Base-by-base conservation (phyloP, 2,113 vertebrate species). In the Ammodytes marinus region DNA sequence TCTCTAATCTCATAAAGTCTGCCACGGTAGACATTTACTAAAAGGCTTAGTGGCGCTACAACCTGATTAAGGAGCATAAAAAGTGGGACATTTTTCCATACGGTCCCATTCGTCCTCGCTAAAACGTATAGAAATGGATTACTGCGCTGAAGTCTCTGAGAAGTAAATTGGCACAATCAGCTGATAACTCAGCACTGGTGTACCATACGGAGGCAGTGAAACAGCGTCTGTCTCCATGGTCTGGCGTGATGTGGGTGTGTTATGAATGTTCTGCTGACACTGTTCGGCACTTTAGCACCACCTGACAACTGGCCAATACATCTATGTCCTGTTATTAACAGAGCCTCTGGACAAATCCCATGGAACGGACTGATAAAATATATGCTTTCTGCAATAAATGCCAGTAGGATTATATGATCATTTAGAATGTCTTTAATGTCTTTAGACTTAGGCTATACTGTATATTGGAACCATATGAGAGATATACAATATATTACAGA, bases 1-100 rank as follows among this genome's bases (percentile, higher is more conserved):
- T 45, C 27, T 19, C 3, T 69, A 43, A 53, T 60, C 14, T 15
- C 39, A 2, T 42, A 49, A 14, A 68, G 14, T 8, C 46, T 47
- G 74, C 13, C 8, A 61, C 42, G 7, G 43, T 11, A 46, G 72
- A 9, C 53, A 69, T 68, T 43, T 66, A 63, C 37, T 52, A n/a
- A 50, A 61, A 27, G 46, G 13, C 43, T 77, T 59, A 55, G 57
- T 6, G 17, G 49, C 40, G 39, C 13, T 1, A n/a, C 13, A 85
- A 59, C 61, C 55, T 79, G 45, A 79, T 77, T 55, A 80, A 79
- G 54, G 37, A 68, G 50, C 69, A n/a, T 46, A 66, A 75, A 57
- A 74, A 50, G 45, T 50, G 52, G 45, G 17, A 74, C 40, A 50
- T 60, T 79, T 27, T 80, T 71, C 47, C 40, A 65, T 65, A 42